phyloP scores from a whole-genome alignment of 1,140 invertebrate species.

The Paracyclopina nana region DNA sequence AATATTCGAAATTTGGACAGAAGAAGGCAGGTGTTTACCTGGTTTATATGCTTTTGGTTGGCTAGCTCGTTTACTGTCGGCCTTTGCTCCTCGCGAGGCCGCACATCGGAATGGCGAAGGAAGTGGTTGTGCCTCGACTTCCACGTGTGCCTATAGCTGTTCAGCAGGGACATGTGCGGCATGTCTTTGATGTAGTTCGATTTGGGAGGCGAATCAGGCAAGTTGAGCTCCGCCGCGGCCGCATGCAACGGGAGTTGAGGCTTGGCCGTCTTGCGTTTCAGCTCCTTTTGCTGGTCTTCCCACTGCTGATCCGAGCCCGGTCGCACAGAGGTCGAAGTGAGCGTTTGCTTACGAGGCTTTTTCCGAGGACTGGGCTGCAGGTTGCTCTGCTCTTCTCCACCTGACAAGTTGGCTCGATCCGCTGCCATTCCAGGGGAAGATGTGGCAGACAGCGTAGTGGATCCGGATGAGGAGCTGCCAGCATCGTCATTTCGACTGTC shows the following conservation, averaged over 20 bases:
- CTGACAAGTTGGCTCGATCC: background rate
- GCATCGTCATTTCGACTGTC: background rate
- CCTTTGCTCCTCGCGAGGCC: slow-evolving; percentile 57
- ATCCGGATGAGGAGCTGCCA: slow-evolving; percentile 29
- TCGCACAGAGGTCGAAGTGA: slow-evolving; percentile 21
- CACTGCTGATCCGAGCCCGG: background rate
- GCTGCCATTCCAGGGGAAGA: slow-evolving; percentile 45
- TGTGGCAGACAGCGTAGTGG: slow-evolving; percentile 53
- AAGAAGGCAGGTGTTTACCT: background rate
- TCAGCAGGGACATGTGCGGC: slow-evolving; percentile 29
- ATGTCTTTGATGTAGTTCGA: too few relatives aligned
- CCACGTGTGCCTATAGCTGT: slow-evolving; percentile 34
- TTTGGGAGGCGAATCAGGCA: slow-evolving; percentile 12
- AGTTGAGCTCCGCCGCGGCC: background rate
- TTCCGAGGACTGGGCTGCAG: slow-evolving; percentile 48
- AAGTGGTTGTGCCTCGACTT: slow-evolving; percentile 56
- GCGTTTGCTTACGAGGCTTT: slow-evolving; percentile 49
- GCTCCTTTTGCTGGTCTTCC: slow-evolving; percentile 7
- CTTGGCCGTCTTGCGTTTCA: slow-evolving; percentile 17
- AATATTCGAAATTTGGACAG: background rate
- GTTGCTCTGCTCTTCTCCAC: slow-evolving; percentile 14
- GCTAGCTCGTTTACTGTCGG: slow-evolving; percentile 68
- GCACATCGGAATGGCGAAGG: slow-evolving; percentile 62
- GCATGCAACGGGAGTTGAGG: slow-evolving; percentile 19
- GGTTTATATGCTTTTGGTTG: slow-evolving; percentile 48